These are phyloP conservation scores for Xylophagus ater DNA, from an alignment of 2,888 invertebrate species.

Conservation along the genomic window DNA sequence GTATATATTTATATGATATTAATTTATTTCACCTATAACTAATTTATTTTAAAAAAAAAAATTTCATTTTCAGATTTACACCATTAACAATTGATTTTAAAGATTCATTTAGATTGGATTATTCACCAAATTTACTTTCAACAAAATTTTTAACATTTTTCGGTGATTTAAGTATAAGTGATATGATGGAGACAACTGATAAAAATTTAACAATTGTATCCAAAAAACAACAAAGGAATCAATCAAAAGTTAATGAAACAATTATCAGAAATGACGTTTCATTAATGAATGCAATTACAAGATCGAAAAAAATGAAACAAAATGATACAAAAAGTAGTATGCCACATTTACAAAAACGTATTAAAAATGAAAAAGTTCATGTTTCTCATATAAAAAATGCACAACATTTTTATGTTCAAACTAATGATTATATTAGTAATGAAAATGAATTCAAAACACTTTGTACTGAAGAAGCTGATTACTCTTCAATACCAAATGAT, in stretches of 20 bases:
- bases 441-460: constrained; percentile 1
- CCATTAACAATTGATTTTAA: constrained; percentile 18
- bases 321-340: background rate
- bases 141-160: constrained; percentile 10
- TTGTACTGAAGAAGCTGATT: constrained; percentile 19
- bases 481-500: constrained; percentile 18
- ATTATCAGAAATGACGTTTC: too few species aligned
- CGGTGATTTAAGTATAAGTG: constrained; percentile 4
- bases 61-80: constrained; percentile 12
- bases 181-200: background rate
- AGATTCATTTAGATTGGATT: constrained; percentile 13
- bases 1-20: constrained; percentile 8
- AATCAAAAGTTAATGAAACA: too few species aligned
- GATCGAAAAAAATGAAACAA: background rate
- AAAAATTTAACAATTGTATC: background rate
- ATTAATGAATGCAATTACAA: too few species aligned
- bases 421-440: background rate
- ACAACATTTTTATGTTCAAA: constrained; percentile 46
- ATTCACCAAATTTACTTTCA: background rate
- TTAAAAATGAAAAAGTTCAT: constrained; percentile 35
- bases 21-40: constrained; percentile 3
- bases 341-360: background rate
- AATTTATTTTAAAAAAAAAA: constrained; percentile 1
- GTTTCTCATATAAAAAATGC: constrained; percentile 49
- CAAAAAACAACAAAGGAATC: background rate